Percentiles rank a stretch among this genome's conserved stretches.
Evolutionary conservation across 2,797 vertebrate genomes (phyloP).

Genomic region (Scyliorhinus canicula): DNA sequence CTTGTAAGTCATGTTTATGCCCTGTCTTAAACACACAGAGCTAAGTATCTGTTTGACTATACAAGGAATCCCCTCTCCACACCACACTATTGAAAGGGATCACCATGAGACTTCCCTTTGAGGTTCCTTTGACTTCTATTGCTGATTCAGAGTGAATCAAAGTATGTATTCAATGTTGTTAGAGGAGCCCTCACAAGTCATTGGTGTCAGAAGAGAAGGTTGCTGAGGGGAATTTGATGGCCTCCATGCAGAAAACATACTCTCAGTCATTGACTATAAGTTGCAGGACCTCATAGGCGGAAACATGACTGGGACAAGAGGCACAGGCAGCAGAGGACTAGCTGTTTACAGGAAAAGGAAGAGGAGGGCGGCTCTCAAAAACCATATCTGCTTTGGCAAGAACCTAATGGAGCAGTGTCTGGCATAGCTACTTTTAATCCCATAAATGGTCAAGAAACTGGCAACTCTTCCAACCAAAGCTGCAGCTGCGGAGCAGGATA

Average conservation of each 20-base stretch:
- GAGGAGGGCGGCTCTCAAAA: too few relatives aligned
- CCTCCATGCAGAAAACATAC: not conserved
- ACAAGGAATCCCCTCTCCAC: not conserved
- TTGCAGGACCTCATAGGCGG: not conserved
- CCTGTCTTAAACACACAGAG: too few relatives aligned
- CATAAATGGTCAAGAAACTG: too few relatives aligned
- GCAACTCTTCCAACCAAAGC: too few relatives aligned
- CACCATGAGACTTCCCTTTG: not conserved
- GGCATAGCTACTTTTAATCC: too few relatives aligned
- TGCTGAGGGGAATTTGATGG: not conserved
- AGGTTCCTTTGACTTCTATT: not conserved
- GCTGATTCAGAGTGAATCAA: not conserved
- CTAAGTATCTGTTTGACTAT: not conserved
- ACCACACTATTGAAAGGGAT: not conserved
- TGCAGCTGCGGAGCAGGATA: too few relatives aligned
- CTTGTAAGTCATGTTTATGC: not conserved
- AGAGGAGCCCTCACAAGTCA: not conserved
- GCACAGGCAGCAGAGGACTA: too few relatives aligned
- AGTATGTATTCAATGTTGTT: not conserved
- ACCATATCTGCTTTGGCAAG: too few relatives aligned
- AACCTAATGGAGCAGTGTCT: too few relatives aligned
- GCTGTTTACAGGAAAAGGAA: too few relatives aligned
- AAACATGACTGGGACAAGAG: too few relatives aligned
- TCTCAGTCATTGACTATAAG: not conserved
- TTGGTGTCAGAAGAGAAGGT: not conserved